These are phyloP conservation scores for Pica pica DNA, from an alignment of 2,113 vertebrate species.

Conservation along the genomic window DNA sequence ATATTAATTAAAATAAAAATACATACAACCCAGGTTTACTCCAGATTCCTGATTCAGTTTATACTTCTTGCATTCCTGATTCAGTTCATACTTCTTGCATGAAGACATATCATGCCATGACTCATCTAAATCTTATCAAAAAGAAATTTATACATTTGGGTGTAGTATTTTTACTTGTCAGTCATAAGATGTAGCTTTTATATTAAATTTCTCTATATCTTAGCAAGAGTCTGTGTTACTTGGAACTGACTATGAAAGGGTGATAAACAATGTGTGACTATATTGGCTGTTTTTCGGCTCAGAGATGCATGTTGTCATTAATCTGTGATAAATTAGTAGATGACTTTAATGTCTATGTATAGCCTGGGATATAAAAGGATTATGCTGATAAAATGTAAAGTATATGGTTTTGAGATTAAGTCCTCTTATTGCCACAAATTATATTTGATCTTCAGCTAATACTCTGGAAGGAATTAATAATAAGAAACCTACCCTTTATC, in stretches of 20 bases:
- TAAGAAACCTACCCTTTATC: neutral
- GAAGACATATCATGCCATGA: neutral
- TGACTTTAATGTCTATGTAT: slow-evolving; percentile 28
- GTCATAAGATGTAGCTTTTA: neutral
- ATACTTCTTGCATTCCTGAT: neutral
- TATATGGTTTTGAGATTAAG: neutral
- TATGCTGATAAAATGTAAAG: neutral
- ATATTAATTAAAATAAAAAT: neutral
- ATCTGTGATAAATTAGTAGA: slow-evolving; percentile 30
- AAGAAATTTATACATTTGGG: neutral
- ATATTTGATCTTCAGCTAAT: neutral
- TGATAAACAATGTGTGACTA: neutral
- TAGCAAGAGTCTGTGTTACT: neutral
- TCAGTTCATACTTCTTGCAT: neutral
- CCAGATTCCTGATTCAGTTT: neutral
- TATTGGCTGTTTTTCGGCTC: neutral
- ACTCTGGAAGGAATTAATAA: neutral
- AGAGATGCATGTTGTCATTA: neutral
- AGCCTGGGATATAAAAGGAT: slow-evolving; percentile 14
- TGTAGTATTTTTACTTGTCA: neutral
- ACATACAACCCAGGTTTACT: neutral
- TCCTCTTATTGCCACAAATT: neutral
- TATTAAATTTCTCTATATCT: neutral
- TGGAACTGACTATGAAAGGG: neutral
- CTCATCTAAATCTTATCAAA: neutral